Conservation (phyloP, 2,797 vertebrate genomes). For the Dallia pectoralis region DNA sequence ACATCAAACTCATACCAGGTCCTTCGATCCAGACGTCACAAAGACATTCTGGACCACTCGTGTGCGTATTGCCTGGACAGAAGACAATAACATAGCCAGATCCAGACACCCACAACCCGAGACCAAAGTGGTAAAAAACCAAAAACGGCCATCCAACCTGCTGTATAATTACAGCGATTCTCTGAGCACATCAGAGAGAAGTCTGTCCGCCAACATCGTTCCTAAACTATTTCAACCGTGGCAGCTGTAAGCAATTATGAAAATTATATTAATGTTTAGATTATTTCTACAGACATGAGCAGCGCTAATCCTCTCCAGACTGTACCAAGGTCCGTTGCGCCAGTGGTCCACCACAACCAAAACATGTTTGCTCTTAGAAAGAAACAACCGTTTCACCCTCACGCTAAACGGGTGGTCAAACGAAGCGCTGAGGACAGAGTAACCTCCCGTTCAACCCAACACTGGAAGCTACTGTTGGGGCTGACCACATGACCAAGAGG, state of each 20-base stretch:
- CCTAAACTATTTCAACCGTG: constrained; percentile 24
- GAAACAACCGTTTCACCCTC: not conserved
- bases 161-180: not conserved
- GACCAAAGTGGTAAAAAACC: not conserved
- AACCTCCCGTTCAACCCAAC: not conserved
- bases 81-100: not conserved
- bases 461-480: constrained; percentile 4
- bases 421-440: constrained; percentile 1
- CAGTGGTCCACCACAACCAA: constrained; percentile 10
- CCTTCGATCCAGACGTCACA: not conserved
- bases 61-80: not conserved
- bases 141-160: not conserved
- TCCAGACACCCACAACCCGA: not conserved
- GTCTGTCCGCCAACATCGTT: not conserved
- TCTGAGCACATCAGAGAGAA: constrained; percentile 4
- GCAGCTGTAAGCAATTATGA: constrained; percentile 51
- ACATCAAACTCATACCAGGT: not conserved
- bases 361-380: not conserved
- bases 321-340: constrained; percentile 15
- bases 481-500: constrained; percentile 7
- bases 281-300: constrained; percentile 30
- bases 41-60: not conserved
- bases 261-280: constrained; percentile 28
- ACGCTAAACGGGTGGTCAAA: constrained; percentile 5
- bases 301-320: constrained; percentile 22